Evolutionary conservation across 2,797 vertebrate species (phyloP).

Genomic region (Crocidura indochinensis): DNA sequence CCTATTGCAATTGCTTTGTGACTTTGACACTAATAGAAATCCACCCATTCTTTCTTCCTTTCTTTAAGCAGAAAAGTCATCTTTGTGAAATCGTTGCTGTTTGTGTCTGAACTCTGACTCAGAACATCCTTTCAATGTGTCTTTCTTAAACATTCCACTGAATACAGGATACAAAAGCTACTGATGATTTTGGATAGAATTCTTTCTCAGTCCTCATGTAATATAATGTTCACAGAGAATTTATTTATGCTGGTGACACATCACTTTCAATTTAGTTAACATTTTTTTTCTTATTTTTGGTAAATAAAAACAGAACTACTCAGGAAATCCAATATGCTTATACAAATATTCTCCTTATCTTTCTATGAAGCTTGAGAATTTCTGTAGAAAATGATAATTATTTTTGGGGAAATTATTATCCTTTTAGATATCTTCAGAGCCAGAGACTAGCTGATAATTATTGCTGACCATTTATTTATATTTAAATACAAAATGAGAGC

Average conservation of each 20-base stretch:
- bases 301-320: conserved; percentile 50
- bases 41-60: background rate
- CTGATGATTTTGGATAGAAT: background rate
- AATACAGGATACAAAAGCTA: background rate
- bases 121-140: background rate
- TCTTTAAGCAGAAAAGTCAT: background rate
- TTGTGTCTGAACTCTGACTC: background rate
- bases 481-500: conserved; percentile 14
- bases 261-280: background rate
- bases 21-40: background rate
- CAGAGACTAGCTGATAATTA: background rate
- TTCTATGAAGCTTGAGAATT: background rate
- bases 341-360: background rate
- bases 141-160: conserved; percentile 14
- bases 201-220: background rate
- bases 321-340: background rate
- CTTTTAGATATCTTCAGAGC: background rate
- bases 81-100: background rate
- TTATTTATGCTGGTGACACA: background rate
- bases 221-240: background rate
- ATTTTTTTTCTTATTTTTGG: conserved; percentile 6
- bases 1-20: background rate
- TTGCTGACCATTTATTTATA: conserved; percentile 24
- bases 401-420: conserved; percentile 38
- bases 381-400: conserved; percentile 24